Evolutionary conservation across 1,140 invertebrate genomes (phyloP).

Genomic region (Amyelois transitella): DNA sequence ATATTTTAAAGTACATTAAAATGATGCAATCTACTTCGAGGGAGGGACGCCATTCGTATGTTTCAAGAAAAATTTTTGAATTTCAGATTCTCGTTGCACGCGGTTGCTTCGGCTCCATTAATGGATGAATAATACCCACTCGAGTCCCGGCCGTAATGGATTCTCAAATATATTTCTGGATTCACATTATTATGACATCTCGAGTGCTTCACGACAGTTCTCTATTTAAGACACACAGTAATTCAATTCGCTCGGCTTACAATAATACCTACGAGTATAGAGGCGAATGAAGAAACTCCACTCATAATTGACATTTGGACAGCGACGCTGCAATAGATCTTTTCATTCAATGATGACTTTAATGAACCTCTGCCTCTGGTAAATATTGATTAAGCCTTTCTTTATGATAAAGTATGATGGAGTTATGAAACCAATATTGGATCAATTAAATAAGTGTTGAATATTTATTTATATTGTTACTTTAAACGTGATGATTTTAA

Average conservation of each 20-base stretch:
- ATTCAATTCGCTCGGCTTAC: conserved; percentile 11
- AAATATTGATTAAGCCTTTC: background rate
- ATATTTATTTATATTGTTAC: too few species aligned
- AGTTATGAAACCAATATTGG: background rate
- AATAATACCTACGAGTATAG: conserved; percentile 10
- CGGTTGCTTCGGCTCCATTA: conserved; percentile 31
- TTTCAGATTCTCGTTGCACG: conserved; percentile 45
- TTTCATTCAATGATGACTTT: background rate
- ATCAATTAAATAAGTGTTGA: background rate
- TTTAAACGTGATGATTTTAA: too few species aligned
- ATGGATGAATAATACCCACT: conserved; percentile 59
- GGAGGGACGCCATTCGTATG: conserved; percentile 63
- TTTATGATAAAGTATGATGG: background rate
- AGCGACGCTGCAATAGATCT: background rate
- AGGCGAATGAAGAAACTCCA: conserved; percentile 2
- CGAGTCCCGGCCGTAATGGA: conserved; percentile 34
- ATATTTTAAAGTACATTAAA: too few species aligned
- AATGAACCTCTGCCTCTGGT: background rate
- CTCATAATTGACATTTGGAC: conserved; percentile 7
- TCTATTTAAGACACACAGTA: conserved; percentile 6
- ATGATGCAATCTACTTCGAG: too few species aligned
- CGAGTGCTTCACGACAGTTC: conserved; percentile 28
- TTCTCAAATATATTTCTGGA: conserved; percentile 41
- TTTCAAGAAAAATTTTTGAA: conserved; percentile 55
- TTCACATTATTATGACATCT: conserved; percentile 40